Percentiles rank a stretch among this genome's conserved stretches.
Evolutionary conservation across 1,140 invertebrate genomes (phyloP).

Genomic region (Tetramorium simillimum): DNA sequence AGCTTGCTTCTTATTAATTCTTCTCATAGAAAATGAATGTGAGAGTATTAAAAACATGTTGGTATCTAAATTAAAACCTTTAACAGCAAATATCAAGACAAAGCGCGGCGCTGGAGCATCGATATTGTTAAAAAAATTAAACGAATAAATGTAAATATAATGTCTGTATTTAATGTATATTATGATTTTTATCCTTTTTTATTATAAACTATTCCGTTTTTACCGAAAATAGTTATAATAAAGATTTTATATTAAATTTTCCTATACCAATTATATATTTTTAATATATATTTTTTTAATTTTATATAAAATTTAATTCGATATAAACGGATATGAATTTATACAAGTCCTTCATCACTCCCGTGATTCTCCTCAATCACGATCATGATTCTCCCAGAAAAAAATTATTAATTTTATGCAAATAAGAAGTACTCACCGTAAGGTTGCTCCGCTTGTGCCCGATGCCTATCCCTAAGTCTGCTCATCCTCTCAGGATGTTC

Average conservation of each 20-base stretch:
- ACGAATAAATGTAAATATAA: constrained; percentile 38
- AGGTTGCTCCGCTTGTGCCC: too few relatives aligned
- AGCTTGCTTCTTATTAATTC: constrained; percentile 87
- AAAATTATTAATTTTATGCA: too few relatives aligned
- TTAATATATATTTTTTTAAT: neutral
- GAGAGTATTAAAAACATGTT: constrained; percentile 22
- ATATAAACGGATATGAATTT: neutral
- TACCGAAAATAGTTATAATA: neutral
- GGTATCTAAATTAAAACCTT: constrained; percentile 68
- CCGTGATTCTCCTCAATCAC: neutral
- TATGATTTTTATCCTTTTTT: neutral
- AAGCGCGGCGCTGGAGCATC: constrained; percentile 84
- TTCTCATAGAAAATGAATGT: constrained; percentile 84
- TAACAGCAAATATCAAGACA: constrained; percentile 74
- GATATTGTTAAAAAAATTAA: constrained; percentile 86
- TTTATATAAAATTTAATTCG: neutral
- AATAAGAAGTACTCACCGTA: too few relatives aligned
- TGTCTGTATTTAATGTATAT: neutral
- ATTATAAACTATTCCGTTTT: neutral
- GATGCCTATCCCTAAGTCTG: too few relatives aligned
- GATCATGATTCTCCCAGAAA: neutral
- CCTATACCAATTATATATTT: neutral
- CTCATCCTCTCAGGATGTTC: too few relatives aligned
- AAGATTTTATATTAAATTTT: neutral
- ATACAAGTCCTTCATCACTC: neutral